Conservation (phyloP, 1,140 invertebrate genomes). For the Chelonus insularis region DNA sequence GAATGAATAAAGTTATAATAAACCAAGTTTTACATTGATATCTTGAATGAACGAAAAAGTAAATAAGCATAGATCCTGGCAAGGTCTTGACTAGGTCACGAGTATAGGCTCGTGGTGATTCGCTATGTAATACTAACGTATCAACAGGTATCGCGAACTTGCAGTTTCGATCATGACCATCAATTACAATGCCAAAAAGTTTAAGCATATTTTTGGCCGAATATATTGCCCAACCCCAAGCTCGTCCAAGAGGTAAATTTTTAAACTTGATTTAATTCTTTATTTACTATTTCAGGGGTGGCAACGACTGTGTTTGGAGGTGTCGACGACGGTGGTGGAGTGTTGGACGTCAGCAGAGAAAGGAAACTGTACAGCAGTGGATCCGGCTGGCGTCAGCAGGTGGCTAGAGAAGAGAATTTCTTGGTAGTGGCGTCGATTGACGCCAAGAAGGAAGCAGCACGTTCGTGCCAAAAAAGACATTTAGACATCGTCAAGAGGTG, state of each 20-base stretch:
- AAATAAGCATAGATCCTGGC: constrained; percentile 11
- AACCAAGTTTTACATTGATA: too few species aligned
- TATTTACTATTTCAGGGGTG: constrained; percentile 38
- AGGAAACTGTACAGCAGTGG: constrained; percentile 18
- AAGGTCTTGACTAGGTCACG: constrained; percentile 17
- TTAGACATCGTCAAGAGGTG: neutral
- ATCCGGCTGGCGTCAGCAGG: constrained; percentile 12
- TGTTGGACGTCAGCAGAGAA: constrained; percentile 33
- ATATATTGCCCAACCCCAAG: too few species aligned
- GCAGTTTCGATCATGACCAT: too few species aligned
- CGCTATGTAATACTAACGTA: constrained; percentile 21
- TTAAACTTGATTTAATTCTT: too few species aligned
- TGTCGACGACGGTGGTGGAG: constrained; percentile 38
- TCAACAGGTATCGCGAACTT: constrained; percentile 24
- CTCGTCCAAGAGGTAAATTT: too few species aligned
- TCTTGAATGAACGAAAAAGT: constrained; percentile 1
- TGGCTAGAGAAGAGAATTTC: neutral
- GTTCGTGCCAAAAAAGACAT: neutral
- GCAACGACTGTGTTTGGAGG: constrained; percentile 44
- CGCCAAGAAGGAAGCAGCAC: neutral
- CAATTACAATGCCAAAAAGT: neutral
- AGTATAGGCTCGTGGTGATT: constrained; percentile 12
- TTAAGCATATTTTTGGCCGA: too few species aligned
- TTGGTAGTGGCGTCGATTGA: constrained; percentile 4
- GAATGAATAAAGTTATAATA: too few species aligned